These are phyloP conservation scores for Drosophila nr. perissopoda DNA, from an alignment of 2,888 invertebrate genomes.

Conservation along the genomic window DNA sequence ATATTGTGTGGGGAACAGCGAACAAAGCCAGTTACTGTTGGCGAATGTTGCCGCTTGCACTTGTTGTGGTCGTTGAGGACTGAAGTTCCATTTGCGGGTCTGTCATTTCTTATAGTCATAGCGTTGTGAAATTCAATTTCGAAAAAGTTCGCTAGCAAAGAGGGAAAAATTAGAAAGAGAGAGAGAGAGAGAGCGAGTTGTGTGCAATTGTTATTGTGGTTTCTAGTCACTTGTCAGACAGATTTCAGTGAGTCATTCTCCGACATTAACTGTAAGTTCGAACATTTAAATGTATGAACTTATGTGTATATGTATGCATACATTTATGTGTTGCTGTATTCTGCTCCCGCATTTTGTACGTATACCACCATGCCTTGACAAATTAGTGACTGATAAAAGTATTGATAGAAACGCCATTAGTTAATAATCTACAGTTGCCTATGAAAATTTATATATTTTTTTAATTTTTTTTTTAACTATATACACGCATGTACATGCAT, in stretches of 20 bases:
- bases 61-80: constrained; percentile 51
- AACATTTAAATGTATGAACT: background rate
- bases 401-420: background rate
- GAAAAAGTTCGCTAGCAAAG: constrained; percentile 47
- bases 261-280: background rate
- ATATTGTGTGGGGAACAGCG: constrained; percentile 26
- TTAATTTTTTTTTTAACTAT: background rate
- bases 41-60: constrained; percentile 63
- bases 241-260: constrained; percentile 32
- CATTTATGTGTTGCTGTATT: background rate
- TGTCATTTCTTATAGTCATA: constrained; percentile 46
- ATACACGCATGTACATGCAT: background rate
- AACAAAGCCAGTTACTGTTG: constrained; percentile 63
- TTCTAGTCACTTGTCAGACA: background rate
- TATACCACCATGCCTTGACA: background rate
- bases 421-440: background rate
- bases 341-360: background rate
- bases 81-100: constrained; percentile 24
- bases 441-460: background rate
- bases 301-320: background rate
- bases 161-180: constrained; percentile 4
- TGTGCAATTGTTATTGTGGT: background rate
- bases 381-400: background rate
- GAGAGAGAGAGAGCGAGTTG: background rate
- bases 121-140: constrained; percentile 65